A percentile compares a stretch with the other conserved stretches of the same genome.
phyloP scores from a whole-genome alignment of 2,113 vertebrate genomes.

The Nanorana parkeri region DNA sequence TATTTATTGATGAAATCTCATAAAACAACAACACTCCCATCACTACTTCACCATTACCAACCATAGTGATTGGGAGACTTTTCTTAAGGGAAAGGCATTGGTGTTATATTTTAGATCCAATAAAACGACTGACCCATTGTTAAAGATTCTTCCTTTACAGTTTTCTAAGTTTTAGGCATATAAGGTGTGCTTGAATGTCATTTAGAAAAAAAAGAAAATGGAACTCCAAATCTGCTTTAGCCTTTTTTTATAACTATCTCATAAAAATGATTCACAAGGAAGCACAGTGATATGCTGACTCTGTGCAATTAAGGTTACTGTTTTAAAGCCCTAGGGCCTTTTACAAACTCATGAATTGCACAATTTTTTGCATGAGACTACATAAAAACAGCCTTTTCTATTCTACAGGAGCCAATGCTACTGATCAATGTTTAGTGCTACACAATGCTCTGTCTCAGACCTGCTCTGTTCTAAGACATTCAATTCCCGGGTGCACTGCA shows the following conservation, averaged over 20 bases:
- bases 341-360: not conserved
- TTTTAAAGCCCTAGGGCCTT: slow-evolving; percentile 49
- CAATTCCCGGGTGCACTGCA: slow-evolving; percentile 6
- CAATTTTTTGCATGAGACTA: slow-evolving; percentile 28
- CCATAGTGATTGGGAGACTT: too few relatives aligned
- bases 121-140: not conserved
- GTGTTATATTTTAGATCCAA: not conserved
- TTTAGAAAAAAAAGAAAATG: slow-evolving; percentile 21
- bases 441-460: slow-evolving; percentile 7
- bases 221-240: not conserved
- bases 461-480: not conserved
- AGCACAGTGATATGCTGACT: slow-evolving; percentile 6
- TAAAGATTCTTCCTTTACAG: not conserved
- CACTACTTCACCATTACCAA: too few relatives aligned
- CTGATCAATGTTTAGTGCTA: slow-evolving; percentile 47
- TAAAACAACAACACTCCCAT: too few relatives aligned
- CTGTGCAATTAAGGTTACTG: not conserved
- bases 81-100: too few relatives aligned
- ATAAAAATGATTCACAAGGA: slow-evolving; percentile 32
- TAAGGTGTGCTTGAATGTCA: slow-evolving; percentile 15
- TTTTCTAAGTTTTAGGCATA: slow-evolving; percentile 23
- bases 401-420: slow-evolving; percentile 14
- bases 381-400: slow-evolving; percentile 21
- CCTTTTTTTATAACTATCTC: slow-evolving; percentile 14
- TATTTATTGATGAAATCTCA: too few relatives aligned